Evolutionary conservation across 2,888 invertebrate species (phyloP).

Genomic region (Colostygia pectinataria): DNA sequence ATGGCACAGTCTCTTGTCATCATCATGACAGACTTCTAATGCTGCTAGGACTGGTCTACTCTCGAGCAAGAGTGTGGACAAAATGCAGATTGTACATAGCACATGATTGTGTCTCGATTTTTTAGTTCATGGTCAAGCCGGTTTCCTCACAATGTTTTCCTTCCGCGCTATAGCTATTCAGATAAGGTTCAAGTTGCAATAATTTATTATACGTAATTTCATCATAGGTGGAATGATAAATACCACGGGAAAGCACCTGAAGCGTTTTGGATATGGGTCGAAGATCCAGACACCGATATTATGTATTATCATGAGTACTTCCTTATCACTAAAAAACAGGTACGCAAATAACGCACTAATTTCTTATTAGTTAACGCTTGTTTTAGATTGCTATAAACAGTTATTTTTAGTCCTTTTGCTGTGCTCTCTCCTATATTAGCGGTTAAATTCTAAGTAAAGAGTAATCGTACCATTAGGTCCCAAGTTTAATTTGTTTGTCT

Average conservation of each 20-base stretch:
- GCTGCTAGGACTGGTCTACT: too few species aligned
- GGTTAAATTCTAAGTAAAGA: background rate
- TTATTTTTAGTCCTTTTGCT: background rate
- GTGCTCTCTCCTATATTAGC: background rate
- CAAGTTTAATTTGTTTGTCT: too few species aligned
- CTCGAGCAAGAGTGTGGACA: too few species aligned
- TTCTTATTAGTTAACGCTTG: background rate
- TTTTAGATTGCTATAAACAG: background rate
- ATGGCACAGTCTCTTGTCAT: too few species aligned
- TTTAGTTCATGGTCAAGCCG: too few species aligned
- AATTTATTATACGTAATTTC: background rate
- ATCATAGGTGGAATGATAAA: conserved; percentile 91
- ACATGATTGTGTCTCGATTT: too few species aligned
- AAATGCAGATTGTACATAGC: too few species aligned
- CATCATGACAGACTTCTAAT: too few species aligned
- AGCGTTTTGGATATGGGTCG: conserved; percentile 99
- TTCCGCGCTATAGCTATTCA: background rate
- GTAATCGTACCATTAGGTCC: too few species aligned
- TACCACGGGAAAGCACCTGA: conserved; percentile 94
- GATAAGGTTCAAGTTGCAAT: background rate
- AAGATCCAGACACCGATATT: conserved; percentile 95
- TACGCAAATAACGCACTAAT: conserved; percentile 7
- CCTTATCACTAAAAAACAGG: conserved; percentile 91
- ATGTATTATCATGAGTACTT: conserved; percentile 99
- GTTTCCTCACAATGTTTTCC: too few species aligned